Evolutionary conservation across 23 tunicate genomes (phyloP).

Genomic region (Styela plicata): DNA sequence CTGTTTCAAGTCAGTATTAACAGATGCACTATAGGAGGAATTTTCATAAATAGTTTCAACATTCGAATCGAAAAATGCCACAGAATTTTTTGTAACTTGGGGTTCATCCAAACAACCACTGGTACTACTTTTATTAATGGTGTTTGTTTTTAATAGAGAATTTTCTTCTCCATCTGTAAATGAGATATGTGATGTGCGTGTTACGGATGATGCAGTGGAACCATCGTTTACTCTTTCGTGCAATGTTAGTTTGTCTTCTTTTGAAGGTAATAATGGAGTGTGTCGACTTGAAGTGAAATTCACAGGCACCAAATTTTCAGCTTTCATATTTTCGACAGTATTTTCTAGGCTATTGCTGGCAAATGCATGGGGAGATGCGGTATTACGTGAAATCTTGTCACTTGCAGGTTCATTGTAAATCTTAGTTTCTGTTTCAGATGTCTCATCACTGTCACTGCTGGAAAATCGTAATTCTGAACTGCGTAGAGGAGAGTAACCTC

Average conservation of each 20-base stretch:
- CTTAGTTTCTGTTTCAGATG: not conserved
- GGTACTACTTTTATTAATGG: too few species aligned
- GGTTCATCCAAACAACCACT: too few species aligned
- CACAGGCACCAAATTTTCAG: not conserved
- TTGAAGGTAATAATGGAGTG: not conserved
- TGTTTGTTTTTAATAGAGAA: too few species aligned
- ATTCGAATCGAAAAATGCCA: not conserved
- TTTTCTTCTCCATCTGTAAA: too few species aligned
- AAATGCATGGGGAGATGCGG: too few species aligned
- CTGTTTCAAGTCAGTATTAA: too few species aligned
- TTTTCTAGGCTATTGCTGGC: not conserved
- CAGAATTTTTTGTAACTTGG: too few species aligned
- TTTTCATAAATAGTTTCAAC: too few species aligned
- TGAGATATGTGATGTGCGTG: not conserved
- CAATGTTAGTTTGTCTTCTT: too few species aligned
- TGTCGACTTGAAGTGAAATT: not conserved
- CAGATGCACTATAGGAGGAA: too few species aligned
- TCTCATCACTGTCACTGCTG: not conserved
- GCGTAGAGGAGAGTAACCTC: not conserved
- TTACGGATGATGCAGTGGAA: not conserved
- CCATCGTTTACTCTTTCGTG: not conserved
- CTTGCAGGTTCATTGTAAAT: not conserved
- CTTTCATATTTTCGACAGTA: not conserved
- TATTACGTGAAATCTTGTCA: too few species aligned
- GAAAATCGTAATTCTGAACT: not conserved